Evolutionary conservation across 1,140 invertebrate species (phyloP).

Genomic region (Bicyclus anynana): DNA sequence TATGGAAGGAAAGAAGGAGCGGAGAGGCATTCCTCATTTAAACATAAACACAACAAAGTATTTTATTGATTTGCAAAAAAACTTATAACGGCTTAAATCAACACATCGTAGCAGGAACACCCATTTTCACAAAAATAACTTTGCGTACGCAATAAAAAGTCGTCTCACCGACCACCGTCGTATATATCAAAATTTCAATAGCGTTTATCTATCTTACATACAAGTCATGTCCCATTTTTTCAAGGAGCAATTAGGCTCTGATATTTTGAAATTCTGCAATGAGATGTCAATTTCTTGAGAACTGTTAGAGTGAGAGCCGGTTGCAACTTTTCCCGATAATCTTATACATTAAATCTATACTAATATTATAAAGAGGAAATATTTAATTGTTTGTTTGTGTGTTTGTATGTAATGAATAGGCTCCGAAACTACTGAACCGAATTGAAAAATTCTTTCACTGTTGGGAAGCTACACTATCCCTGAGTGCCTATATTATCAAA

Average conservation of each 20-base stretch:
- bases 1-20: too few relatives aligned
- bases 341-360: background rate
- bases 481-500: too few relatives aligned
- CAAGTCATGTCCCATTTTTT: constrained; percentile 27
- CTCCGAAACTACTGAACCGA: too few relatives aligned
- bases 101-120: background rate
- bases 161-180: constrained; percentile 5
- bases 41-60: too few relatives aligned
- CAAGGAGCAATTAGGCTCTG: constrained; percentile 21
- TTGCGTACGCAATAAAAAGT: constrained; percentile 9
- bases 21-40: too few relatives aligned
- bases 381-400: too few relatives aligned
- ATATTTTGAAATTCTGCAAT: constrained; percentile 25
- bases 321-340: background rate
- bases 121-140: constrained; percentile 5
- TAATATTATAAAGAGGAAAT: too few relatives aligned
- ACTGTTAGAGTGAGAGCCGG: constrained; percentile 5
- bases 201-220: constrained; percentile 21
- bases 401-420: too few relatives aligned
- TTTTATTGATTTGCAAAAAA: too few relatives aligned
- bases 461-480: too few relatives aligned
- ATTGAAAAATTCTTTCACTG: too few relatives aligned
- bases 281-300: constrained; percentile 28
- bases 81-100: too few relatives aligned
- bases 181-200: constrained; percentile 12